Evolutionary conservation across 2,113 vertebrate genomes (phyloP).

Genomic region (Antechinus stuartii): DNA sequence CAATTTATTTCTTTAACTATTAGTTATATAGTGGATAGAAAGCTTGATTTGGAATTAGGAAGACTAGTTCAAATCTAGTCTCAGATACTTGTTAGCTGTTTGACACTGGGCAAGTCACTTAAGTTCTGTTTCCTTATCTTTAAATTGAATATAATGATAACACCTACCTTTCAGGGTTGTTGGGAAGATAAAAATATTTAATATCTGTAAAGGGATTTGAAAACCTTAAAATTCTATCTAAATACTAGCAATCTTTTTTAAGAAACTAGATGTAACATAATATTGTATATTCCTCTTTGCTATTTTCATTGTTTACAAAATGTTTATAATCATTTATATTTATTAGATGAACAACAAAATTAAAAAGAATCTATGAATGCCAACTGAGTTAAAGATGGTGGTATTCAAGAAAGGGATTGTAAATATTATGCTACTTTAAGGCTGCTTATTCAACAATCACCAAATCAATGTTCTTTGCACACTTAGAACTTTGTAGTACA

Average conservation of each 20-base stretch:
- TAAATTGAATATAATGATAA: not conserved
- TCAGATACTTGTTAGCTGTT: not conserved
- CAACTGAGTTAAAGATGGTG: not conserved
- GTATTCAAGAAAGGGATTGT: not conserved
- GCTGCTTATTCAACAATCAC: not conserved
- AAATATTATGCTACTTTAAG: not conserved
- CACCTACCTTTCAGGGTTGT: not conserved
- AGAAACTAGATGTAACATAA: not conserved
- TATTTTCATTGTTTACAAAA: not conserved
- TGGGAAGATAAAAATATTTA: not conserved
- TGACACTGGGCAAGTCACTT: not conserved
- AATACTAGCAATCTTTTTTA: not conserved
- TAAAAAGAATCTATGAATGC: not conserved
- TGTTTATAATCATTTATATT: not conserved
- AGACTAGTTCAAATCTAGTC: not conserved
- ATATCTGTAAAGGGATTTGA: not conserved
- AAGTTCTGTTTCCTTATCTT: not conserved
- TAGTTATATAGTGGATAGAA: not conserved
- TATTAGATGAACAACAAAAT: not conserved
- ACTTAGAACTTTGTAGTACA: not conserved
- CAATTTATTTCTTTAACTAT: not conserved
- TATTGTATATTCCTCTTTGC: not conserved
- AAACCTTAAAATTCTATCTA: not conserved
- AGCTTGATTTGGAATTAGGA: not conserved
- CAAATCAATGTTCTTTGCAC: not conserved